Percentiles rank a stretch among this genome's conserved stretches.
phyloP scores from a whole-genome alignment of 2,797 vertebrate genomes.

The Hylomyscus alleni region DNA sequence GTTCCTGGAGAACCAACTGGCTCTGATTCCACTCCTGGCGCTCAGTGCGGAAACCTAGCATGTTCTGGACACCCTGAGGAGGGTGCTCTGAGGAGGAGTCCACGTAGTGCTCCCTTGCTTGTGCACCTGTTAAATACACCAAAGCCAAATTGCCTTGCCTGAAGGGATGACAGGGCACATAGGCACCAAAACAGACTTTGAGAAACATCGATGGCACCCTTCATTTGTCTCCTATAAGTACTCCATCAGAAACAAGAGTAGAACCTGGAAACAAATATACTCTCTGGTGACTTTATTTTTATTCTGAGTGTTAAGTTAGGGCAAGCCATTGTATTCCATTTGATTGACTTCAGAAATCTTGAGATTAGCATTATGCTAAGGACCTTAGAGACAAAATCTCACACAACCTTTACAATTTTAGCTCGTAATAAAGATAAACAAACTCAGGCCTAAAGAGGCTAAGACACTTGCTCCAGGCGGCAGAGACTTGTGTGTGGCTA shows the following conservation, averaged over 20 bases:
- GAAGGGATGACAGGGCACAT: background rate
- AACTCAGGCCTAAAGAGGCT: background rate
- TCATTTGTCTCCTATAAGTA: background rate
- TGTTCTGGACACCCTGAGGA: background rate
- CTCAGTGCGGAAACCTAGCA: background rate
- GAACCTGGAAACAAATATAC: background rate
- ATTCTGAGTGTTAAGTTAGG: background rate
- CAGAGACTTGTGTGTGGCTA: background rate
- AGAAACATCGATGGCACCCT: background rate
- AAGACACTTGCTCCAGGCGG: background rate
- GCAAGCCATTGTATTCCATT: background rate
- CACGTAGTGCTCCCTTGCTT: background rate
- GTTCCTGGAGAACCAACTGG: background rate
- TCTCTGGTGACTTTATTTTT: background rate
- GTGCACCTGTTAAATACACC: conserved; percentile 48
- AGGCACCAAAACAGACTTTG: accelerated
- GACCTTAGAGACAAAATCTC: background rate
- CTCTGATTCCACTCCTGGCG: background rate
- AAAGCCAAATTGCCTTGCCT: background rate
- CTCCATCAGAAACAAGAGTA: background rate
- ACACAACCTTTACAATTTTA: background rate
- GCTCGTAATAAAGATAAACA: background rate
- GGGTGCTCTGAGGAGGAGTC: background rate
- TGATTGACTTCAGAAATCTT: background rate
- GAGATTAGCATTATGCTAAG: background rate